phyloP scores from a whole-genome alignment of 2,888 invertebrate genomes.

The Phymatocera aterrima region DNA sequence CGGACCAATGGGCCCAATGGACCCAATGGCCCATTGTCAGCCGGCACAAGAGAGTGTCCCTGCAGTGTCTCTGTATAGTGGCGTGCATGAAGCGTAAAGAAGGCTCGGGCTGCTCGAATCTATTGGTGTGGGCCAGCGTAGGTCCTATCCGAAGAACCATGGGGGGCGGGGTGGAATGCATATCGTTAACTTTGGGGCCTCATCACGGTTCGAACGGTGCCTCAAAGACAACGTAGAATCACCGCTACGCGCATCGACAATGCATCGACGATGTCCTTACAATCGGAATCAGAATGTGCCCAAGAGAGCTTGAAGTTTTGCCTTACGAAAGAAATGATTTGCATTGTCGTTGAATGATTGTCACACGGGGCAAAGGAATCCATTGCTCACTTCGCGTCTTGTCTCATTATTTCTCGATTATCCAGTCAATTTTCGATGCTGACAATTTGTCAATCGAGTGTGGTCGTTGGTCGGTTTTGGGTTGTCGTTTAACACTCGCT shows the following conservation, averaged over 20 bases:
- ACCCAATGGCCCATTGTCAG: slow-evolving; percentile 67
- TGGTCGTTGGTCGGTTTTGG: neutral
- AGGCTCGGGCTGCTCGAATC: slow-evolving; percentile 47
- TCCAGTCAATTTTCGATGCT: neutral
- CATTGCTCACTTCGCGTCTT: neutral
- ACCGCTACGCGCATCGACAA: slow-evolving; percentile 51
- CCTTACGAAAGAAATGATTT: neutral
- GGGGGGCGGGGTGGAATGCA: slow-evolving; percentile 56
- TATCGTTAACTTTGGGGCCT: slow-evolving; percentile 56
- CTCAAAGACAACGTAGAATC: slow-evolving; percentile 64
- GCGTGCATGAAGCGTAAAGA: slow-evolving; percentile 53
- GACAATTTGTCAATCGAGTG: neutral
- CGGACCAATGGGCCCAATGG: slow-evolving; percentile 58
- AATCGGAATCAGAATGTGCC: neutral
- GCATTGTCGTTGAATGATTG: neutral
- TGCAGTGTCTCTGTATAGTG: slow-evolving; percentile 60
- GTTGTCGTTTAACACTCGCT: neutral
- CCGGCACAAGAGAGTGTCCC: slow-evolving; percentile 65
- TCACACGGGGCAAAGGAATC: neutral
- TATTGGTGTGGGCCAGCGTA: slow-evolving; percentile 52
- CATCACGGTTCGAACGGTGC: slow-evolving; percentile 46
- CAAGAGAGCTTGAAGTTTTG: neutral
- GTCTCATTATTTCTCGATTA: neutral
- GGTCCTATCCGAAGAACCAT: slow-evolving; percentile 50
- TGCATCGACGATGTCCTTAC: slow-evolving; percentile 39